Conservation (phyloP, 2,888 invertebrate genomes). For the Isoperla grammatica region DNA sequence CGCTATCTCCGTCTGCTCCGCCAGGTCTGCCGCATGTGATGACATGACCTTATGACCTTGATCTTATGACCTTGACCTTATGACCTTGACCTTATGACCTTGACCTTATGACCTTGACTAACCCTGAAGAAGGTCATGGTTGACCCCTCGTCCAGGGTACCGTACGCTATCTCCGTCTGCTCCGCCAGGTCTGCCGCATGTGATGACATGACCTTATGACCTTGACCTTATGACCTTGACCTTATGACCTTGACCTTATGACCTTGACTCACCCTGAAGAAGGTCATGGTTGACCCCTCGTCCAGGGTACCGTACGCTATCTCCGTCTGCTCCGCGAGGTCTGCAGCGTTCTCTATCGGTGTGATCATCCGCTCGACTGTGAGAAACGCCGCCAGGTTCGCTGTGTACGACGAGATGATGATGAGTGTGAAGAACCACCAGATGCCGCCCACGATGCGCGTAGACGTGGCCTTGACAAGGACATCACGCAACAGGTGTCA, state of each 20-base stretch:
- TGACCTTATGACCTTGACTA: too few species aligned
- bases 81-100: too few species aligned
- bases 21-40: constrained; percentile 91
- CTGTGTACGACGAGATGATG: constrained; percentile 97
- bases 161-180: constrained; percentile 90
- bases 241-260: too few species aligned
- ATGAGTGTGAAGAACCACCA: constrained; percentile 99
- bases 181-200: constrained; percentile 89
- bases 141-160: constrained; percentile 87
- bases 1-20: constrained; percentile 86
- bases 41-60: too few species aligned
- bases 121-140: constrained; percentile 98
- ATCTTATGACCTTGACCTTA: too few species aligned
- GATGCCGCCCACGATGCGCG: constrained; percentile 91
- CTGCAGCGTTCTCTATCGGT: constrained; percentile 93
- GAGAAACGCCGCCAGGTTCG: constrained; percentile 94
- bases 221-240: too few species aligned
- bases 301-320: constrained; percentile 92
- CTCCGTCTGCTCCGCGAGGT: constrained; percentile 87
- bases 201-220: too few species aligned
- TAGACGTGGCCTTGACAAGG: constrained; percentile 70
- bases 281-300: constrained; percentile 95
- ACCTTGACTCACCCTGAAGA: constrained; percentile 71
- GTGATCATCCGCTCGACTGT: constrained; percentile 95
- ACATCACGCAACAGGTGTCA: too few species aligned